A percentile compares a stretch with the other conserved stretches of the same genome.
Evolutionary conservation across 92 coral and sea anemone species (phyloP).

Genomic region (Phenganax marumi): DNA sequence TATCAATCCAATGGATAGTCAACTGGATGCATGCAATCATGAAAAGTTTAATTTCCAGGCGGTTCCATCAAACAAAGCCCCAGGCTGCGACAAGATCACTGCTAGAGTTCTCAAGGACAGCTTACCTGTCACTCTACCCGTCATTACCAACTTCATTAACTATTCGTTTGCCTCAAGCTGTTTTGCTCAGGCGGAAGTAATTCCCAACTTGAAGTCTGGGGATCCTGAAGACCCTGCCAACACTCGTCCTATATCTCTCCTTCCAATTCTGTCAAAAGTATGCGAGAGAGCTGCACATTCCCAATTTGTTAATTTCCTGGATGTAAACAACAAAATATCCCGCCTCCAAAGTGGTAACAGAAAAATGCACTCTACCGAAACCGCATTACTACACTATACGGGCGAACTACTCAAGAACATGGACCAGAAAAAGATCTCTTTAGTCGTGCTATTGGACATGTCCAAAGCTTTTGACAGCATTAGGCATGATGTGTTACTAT

Average conservation of each 20-base stretch:
- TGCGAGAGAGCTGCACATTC: slow-evolving; percentile 34
- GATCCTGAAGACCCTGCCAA: no score
- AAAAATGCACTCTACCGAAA: slow-evolving; percentile 44
- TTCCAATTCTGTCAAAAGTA: slow-evolving; percentile 55
- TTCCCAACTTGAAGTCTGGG: no score
- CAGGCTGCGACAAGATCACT: no score
- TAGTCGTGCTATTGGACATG: slow-evolving; percentile 47
- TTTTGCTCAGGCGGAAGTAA: slow-evolving; percentile 7
- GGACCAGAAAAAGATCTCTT: slow-evolving; percentile 22
- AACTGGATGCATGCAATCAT: no score
- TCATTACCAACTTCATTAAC: slow-evolving; percentile 21
- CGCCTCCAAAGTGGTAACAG: slow-evolving; percentile 43
- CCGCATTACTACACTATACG: slow-evolving; percentile 46
- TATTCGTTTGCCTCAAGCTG: slow-evolving; percentile 10
- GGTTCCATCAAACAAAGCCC: no score
- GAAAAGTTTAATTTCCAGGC: no score
- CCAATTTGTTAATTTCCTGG: slow-evolving; percentile 27
- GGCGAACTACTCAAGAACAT: slow-evolving; percentile 46
- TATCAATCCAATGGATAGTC: no score
- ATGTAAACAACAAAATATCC: slow-evolving; percentile 15
- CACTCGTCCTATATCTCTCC: slow-evolving; percentile 26
- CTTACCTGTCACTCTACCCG: neutral
- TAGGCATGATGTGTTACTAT: no score
- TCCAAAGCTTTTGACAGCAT: slow-evolving; percentile 60
- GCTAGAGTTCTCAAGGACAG: no score